Conservation (phyloP, 2,888 invertebrate species). For the Horisme vitalbata region DNA sequence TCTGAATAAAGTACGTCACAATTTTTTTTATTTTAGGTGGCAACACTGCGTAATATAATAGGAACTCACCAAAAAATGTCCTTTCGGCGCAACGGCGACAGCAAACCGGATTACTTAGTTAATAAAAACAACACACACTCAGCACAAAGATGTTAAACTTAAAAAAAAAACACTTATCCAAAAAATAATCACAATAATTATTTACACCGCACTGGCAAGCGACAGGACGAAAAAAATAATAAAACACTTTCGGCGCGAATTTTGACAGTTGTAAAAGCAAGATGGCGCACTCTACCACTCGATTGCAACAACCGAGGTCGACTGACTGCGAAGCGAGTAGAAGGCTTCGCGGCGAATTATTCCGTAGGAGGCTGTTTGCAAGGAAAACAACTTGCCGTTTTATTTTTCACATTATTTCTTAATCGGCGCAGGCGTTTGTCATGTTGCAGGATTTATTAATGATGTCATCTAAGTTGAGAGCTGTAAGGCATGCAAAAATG, state of each 20-base stretch:
- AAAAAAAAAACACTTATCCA: conserved; percentile 7
- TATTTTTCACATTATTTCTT: conserved; percentile 45
- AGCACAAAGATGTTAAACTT: conserved; percentile 46
- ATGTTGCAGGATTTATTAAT: too few species aligned
- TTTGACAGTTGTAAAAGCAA: conserved; percentile 50
- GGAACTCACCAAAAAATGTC: conserved; percentile 29
- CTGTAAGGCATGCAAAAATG: too few species aligned
- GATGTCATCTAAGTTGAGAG: too few species aligned
- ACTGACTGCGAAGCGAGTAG: conserved; percentile 66
- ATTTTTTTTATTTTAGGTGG: neutral
- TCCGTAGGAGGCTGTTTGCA: conserved; percentile 64
- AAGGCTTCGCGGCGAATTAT: conserved; percentile 56
- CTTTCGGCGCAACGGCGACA: conserved; percentile 43
- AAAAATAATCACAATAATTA: neutral
- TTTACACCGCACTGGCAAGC: conserved; percentile 13
- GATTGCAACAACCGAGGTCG: conserved; percentile 68
- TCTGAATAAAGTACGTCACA: neutral
- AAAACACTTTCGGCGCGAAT: conserved; percentile 61
- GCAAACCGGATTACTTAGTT: conserved; percentile 48
- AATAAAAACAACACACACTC: conserved; percentile 49
- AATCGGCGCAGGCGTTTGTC: conserved; percentile 42
- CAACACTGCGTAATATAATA: conserved; percentile 20
- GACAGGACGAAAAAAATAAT: conserved; percentile 22
- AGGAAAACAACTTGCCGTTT: conserved; percentile 68
- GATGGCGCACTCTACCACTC: conserved; percentile 61